A percentile compares a stretch with the other conserved stretches of the same genome.
phyloP scores from a whole-genome alignment of 2,113 vertebrate species.

The Grus americana region DNA sequence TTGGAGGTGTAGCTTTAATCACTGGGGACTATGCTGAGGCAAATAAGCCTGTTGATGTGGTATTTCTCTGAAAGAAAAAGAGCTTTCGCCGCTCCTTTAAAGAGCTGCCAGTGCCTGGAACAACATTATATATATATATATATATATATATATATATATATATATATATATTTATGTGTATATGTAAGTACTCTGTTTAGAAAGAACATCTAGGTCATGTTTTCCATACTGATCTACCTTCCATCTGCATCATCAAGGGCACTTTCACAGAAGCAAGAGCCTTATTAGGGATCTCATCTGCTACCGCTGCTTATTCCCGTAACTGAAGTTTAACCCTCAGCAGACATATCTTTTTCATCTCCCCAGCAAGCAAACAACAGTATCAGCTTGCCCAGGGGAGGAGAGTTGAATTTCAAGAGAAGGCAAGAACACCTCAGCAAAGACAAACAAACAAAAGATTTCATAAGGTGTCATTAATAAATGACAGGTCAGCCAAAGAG shows the following conservation, averaged over 20 bases:
- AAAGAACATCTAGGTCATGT: slow-evolving; percentile 32
- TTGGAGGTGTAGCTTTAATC: slow-evolving; percentile 48
- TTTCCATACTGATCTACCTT: slow-evolving; percentile 32
- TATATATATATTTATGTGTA: not conserved
- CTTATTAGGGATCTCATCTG: not conserved
- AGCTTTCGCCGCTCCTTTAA: slow-evolving; percentile 6
- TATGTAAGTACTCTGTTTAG: not conserved
- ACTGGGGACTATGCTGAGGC: not conserved
- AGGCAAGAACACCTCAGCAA: not conserved
- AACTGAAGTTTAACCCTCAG: not conserved
- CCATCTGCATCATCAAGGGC: slow-evolving; percentile 27
- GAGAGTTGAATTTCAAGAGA: not conserved
- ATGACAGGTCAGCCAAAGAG: not conserved
- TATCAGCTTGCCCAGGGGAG: not conserved
- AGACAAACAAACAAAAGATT: not conserved
- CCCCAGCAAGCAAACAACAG: not conserved
- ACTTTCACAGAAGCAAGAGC: not conserved
- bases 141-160: not conserved
- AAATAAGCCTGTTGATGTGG: slow-evolving; percentile 7
- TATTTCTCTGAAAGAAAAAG: not conserved
- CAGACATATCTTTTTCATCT: not conserved
- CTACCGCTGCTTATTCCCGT: not conserved
- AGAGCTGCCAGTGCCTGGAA: not conserved
- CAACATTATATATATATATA: not conserved
- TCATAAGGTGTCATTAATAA: not conserved